Percentiles rank a stretch among this genome's conserved stretches.
phyloP scores from a whole-genome alignment of 2,888 invertebrate genomes.

The Leptinotarsa rubiginosa region DNA sequence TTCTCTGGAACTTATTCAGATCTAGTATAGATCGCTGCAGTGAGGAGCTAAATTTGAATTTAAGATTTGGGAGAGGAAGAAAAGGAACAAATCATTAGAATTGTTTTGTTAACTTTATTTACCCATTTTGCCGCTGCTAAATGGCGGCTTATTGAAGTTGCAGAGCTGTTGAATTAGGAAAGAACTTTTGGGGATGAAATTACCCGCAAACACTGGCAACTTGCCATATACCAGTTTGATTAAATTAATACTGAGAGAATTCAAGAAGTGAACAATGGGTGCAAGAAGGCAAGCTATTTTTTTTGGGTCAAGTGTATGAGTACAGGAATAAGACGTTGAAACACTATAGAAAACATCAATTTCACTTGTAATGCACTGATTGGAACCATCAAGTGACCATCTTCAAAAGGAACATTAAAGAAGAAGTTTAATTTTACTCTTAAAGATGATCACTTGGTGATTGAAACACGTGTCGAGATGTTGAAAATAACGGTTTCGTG shows the following conservation, averaged over 20 bases:
- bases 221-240: background rate
- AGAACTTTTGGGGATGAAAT: background rate
- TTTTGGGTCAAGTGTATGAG: too few relatives aligned
- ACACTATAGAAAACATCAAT: too few relatives aligned
- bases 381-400: too few relatives aligned
- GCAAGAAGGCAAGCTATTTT: too few relatives aligned
- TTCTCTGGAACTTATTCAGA: background rate
- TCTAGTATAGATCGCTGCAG: constrained; percentile 7
- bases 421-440: too few relatives aligned
- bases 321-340: too few relatives aligned
- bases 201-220: constrained; percentile 1
- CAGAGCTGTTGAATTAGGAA: background rate
- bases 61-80: constrained; percentile 18
- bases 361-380: too few relatives aligned
- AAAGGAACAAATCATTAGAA: constrained; percentile 18
- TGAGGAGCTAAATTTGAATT: constrained; percentile 19
- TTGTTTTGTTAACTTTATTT: constrained; percentile 23
- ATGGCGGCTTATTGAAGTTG: background rate
- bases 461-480: too few relatives aligned
- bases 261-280: background rate
- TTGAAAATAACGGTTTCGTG: too few relatives aligned
- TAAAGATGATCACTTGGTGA: too few relatives aligned
- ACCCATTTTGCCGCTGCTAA: background rate
- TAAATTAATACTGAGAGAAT: background rate
- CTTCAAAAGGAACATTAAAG: too few relatives aligned